Evolutionary conservation across 2,797 vertebrate genomes (phyloP), one percentile per base, ranked within the genome.

Genomic region (Acipenser ruthenus): DNA sequence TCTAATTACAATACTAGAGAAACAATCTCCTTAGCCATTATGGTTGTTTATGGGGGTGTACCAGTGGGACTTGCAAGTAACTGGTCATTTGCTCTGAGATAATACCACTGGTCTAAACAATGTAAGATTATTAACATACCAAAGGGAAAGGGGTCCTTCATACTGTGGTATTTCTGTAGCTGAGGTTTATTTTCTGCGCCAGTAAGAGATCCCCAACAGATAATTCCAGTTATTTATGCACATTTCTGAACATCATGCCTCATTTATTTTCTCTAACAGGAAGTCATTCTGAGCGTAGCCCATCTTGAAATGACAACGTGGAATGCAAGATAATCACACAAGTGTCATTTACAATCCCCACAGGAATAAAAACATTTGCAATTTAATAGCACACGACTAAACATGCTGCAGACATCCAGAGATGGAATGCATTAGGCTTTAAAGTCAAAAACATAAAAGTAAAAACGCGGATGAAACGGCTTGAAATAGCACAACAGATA

Each of bases 331-430:
- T 69, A 69, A 69, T 69, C 73, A 68, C 37, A 37, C 69, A 59
- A 59, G 51, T 76, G 69, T 79, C 74, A 75, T 83, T 79, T 76
- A 70, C 75, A 70, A 77, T 77, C 70, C 74, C 69, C 51, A 59
- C 60, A 78, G 73, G 82, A 77, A 69, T 49, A 23, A 12, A 0
- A 47, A 53, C 49, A 70, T 49, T 72, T 73, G 55, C 74, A 68
- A 50, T 51, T 70, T 74, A 65, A 68, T 71, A 73, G 71, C 68
- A 69, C 63, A 55, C 1, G 60, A 66, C 64, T 62, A 3, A 51
- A 74, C 73, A 66, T 64, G 63, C 59, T 66, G 70, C 74, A 66
- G 13, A 70, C 50, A 63, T 58, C 15, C 68, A 63, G 53, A 68
- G 71, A 66, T 18, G 74, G 71, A 60, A 0, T 50, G 65, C 11